phyloP scores from a whole-genome alignment of 2,888 invertebrate species.

The Drosophila atripex region DNA sequence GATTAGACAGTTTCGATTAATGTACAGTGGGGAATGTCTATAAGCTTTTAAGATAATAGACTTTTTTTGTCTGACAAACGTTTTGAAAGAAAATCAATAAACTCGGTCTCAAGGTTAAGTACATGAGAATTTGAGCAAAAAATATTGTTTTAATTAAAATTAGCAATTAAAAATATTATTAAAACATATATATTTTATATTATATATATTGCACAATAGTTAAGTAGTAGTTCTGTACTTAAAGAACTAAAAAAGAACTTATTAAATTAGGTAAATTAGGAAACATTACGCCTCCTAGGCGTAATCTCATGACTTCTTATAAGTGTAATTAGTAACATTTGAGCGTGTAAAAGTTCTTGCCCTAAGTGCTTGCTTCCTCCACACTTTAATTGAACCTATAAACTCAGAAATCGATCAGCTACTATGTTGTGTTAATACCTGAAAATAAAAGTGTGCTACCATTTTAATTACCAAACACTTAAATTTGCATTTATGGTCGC shows the following conservation, averaged over 20 bases:
- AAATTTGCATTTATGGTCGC: conserved; percentile 26
- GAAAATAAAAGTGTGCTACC: not conserved
- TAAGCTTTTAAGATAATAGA: not conserved
- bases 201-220: too few species aligned
- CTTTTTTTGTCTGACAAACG: not conserved
- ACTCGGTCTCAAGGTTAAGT: not conserved
- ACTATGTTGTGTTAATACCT: not conserved
- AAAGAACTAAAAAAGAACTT: too few species aligned
- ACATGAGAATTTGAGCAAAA: not conserved
- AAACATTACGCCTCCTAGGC: too few species aligned
- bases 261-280: too few species aligned
- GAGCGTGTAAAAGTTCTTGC: not conserved
- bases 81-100: not conserved
- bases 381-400: not conserved
- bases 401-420: not conserved
- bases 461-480: conserved; percentile 7
- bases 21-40: not conserved
- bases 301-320: not conserved
- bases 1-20: not conserved
- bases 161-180: too few species aligned
- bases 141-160: not conserved
- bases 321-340: not conserved
- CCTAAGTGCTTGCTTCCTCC: not conserved
- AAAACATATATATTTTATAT: too few species aligned
- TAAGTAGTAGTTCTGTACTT: too few species aligned